Evolutionary conservation across 1,140 invertebrate species (phyloP).

Genomic region (Mylabris phalerata): DNA sequence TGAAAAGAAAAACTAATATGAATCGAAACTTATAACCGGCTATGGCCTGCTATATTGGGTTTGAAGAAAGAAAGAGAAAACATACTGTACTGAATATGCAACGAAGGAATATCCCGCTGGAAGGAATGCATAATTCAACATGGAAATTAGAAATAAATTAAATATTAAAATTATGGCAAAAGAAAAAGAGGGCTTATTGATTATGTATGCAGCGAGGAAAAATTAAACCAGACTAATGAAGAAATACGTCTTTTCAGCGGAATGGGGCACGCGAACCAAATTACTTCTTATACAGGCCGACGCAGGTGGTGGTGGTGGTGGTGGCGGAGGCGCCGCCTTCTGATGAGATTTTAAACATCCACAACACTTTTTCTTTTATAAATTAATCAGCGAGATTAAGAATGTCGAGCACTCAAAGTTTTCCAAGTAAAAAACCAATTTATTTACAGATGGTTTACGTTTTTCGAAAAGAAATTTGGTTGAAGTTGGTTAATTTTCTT

Average conservation of each 20-base stretch:
- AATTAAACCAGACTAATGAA: constrained; percentile 44
- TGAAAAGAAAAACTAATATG: too few species aligned
- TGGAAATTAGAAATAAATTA: constrained; percentile 46
- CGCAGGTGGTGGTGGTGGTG: constrained; percentile 11
- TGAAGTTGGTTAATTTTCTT: too few species aligned
- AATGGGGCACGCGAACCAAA: constrained; percentile 29
- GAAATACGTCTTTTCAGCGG: constrained; percentile 37
- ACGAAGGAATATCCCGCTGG: constrained; percentile 29
- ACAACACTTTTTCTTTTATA: constrained; percentile 3
- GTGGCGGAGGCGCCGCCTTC: neutral
- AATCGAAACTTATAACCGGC: neutral
- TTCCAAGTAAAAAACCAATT: neutral
- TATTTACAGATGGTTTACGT: neutral
- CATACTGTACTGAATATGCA: constrained; percentile 36
- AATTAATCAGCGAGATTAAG: constrained; percentile 12
- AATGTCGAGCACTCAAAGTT: neutral
- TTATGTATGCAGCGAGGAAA: constrained; percentile 45
- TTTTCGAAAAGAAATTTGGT: too few species aligned
- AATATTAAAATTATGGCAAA: constrained; percentile 44
- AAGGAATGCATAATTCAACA: constrained; percentile 42
- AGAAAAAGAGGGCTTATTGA: constrained; percentile 41
- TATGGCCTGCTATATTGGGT: neutral
- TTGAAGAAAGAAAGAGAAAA: neutral
- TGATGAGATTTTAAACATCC: constrained; percentile 2
- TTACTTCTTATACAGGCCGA: constrained; percentile 8